Percentiles rank a stretch among this genome's conserved stretches.
Evolutionary conservation across 1,140 invertebrate genomes (phyloP).

Genomic region (Macrobrachium nipponense): DNA sequence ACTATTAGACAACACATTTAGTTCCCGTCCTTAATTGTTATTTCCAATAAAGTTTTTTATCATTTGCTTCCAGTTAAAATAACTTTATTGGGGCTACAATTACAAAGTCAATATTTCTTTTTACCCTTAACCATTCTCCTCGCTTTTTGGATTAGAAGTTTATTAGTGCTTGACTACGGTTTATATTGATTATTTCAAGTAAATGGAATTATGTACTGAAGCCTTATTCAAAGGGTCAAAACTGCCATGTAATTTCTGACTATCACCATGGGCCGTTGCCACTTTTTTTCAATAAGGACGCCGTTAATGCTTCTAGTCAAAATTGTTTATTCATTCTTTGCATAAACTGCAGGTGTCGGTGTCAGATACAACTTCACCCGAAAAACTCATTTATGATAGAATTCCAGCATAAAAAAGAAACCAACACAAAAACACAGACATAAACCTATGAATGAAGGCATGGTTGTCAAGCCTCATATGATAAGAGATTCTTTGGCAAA

Average conservation of each 20-base stretch:
- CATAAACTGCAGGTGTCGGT: slow-evolving; percentile 58
- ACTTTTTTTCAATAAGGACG: slow-evolving; percentile 47
- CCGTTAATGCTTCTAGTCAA: slow-evolving; percentile 60
- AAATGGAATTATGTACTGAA: slow-evolving; percentile 26
- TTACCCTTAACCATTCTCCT: slow-evolving; percentile 18
- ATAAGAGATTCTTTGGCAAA: no score
- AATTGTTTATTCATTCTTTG: slow-evolving; percentile 37
- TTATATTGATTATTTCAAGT: slow-evolving; percentile 29
- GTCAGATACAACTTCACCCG: slow-evolving; percentile 51
- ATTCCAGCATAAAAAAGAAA: neutral
- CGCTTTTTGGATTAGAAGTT: slow-evolving; percentile 20
- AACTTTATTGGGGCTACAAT: slow-evolving; percentile 32
- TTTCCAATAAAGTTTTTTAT: slow-evolving; percentile 40
- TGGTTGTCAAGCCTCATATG: neutral
- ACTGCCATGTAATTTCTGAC: slow-evolving; percentile 10
- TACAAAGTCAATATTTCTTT: slow-evolving; percentile 27
- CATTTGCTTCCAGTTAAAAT: slow-evolving; percentile 7
- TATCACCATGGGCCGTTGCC: slow-evolving; percentile 48
- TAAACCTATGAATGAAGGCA: neutral
- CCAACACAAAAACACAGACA: neutral
- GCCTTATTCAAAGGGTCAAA: slow-evolving; percentile 31
- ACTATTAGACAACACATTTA: slow-evolving; percentile 38
- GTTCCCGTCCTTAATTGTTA: slow-evolving; percentile 47
- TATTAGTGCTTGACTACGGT: slow-evolving; percentile 43
- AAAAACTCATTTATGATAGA: slow-evolving; percentile 28